phyloP scores from a whole-genome alignment of 2,113 vertebrate genomes.

The Podarcis muralis region DNA sequence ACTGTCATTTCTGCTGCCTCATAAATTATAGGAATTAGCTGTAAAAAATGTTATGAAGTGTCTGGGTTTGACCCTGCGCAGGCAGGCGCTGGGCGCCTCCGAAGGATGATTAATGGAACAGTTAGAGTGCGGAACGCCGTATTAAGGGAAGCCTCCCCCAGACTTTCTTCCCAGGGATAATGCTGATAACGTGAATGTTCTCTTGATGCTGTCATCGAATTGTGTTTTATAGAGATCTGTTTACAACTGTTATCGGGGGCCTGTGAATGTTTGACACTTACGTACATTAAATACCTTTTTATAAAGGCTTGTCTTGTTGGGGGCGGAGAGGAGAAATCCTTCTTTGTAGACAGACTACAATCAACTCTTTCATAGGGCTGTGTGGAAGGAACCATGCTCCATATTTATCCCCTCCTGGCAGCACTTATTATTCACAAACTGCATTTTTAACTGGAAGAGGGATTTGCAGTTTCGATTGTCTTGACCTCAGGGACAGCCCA shows the following conservation, averaged over 20 bases:
- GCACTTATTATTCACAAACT: neutral
- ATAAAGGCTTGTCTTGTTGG: neutral
- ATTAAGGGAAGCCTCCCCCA: neutral
- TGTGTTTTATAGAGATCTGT: neutral
- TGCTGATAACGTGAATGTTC: neutral
- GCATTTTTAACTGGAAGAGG: neutral
- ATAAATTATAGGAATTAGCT: neutral
- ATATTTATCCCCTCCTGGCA: neutral
- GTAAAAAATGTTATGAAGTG: neutral
- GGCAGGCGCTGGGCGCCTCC: neutral
- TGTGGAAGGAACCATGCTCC: neutral
- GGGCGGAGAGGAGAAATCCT: neutral
- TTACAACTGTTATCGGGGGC: neutral
- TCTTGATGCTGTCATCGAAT: neutral
- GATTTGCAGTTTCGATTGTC: neutral
- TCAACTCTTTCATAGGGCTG: neutral
- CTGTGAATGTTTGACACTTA: neutral
- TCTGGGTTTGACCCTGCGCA: neutral
- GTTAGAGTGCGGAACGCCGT: fast-evolving
- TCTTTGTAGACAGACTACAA: neutral
- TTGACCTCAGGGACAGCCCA: too few species aligned
- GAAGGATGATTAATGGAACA: neutral
- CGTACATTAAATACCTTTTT: neutral
- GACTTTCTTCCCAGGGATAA: fast-evolving
- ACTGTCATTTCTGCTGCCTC: conserved; percentile 7